Evolutionary conservation across 2,797 vertebrate species (phyloP).

Genomic region (Mormyrus hasselquistii): DNA sequence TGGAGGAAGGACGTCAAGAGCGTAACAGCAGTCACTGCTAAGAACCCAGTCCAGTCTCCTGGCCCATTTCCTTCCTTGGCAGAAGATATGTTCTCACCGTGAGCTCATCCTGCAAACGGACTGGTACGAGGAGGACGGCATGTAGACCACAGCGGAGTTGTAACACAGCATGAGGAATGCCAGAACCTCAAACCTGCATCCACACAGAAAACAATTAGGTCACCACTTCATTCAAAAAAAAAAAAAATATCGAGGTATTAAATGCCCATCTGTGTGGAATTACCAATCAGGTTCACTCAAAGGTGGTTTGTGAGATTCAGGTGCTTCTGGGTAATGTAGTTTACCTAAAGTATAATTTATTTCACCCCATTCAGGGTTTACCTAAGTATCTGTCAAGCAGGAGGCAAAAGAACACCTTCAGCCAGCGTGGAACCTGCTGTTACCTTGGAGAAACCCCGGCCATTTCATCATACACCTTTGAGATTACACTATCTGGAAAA

Average conservation of each 20-base stretch:
- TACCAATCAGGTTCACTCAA: background rate
- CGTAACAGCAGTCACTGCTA: background rate
- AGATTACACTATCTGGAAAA: background rate
- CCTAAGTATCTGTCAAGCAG: background rate
- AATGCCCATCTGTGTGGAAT: background rate
- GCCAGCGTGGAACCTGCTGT: background rate
- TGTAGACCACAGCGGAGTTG: conserved; percentile 93
- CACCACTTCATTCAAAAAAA: background rate
- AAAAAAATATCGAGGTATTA: background rate
- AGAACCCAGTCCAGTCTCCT: background rate
- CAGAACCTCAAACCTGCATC: conserved; percentile 86
- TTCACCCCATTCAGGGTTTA: background rate
- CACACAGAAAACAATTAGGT: conserved; percentile 37
- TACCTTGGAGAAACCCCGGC: background rate
- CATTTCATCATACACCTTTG: background rate
- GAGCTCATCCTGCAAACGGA: conserved; percentile 92
- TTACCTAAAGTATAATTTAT: background rate
- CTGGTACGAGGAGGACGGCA: conserved; percentile 91
- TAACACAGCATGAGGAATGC: conserved; percentile 98
- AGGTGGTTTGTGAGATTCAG: background rate
- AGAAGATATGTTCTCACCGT: conserved; percentile 63
- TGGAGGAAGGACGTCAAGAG: background rate
- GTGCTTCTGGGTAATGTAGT: background rate
- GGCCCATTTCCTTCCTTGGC: background rate
- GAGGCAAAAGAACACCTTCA: background rate